Evolutionary conservation across 2,113 vertebrate genomes (phyloP), one percentile per base, ranked within the genome.

Genomic region (Apteryx mantelli): DNA sequence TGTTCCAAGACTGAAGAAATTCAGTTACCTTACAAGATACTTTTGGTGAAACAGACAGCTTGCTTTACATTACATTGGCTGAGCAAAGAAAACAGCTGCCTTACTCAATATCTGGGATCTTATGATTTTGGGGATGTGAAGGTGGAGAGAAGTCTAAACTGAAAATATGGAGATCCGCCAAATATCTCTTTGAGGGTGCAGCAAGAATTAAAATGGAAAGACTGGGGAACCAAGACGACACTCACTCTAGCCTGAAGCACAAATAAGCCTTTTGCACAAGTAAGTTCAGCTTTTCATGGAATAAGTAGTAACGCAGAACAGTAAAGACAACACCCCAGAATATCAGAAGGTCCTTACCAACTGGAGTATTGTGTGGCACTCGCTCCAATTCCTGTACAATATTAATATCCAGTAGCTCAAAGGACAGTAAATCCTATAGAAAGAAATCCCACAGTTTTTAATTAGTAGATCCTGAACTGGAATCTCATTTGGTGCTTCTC

Each of bases 301-400:
- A 46, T 61, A 53, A 66, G 38, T 3, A 34, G 38, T 48, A 68
- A 46, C 18, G 11, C 4, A 0, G 30, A 55, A 55, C 9, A 15
- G 50, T 36, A 5, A 0, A 52, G n/a, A 50, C 20, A 69, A 77
- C n/a, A 86, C 11, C 38, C 63, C 0, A 79, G 50, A 73, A 22
- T 0, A 52, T 0, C 2, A 52, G 63, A 68, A 28, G 7, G 86
- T 58, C 55, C 99, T 99, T 98, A 99, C 99, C 99, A 69, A 98
- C 99, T 66, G 99, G 99, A 76, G 99, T 99, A 91, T 99, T 99
- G 88, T 99, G 98, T n/a, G 99, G 99, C 53, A 99, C 99, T 88
- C 99, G 98, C 97, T 99, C 99, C 97, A 99, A 85, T 88, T 99
- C 99, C 93, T 99, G 99, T 56, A 99, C 99, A 94, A 99, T 99